Evolutionary conservation across 2,888 invertebrate species (phyloP).

Genomic region (Phragmatobia fuliginosa): DNA sequence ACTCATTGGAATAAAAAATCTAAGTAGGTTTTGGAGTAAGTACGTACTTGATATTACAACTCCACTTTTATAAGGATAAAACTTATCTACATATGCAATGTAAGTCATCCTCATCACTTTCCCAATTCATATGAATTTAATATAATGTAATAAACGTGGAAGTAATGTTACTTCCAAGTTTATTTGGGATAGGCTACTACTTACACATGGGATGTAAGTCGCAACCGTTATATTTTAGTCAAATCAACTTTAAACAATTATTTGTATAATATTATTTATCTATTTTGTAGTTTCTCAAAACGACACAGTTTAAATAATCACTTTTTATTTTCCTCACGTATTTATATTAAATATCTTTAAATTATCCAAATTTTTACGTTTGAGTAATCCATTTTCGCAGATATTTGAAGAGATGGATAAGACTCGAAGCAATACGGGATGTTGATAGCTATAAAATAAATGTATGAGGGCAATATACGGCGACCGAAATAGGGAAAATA

Average conservation of each 20-base stretch:
- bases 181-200: no score
- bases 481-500: neutral
- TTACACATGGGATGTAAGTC: no score
- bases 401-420: conserved; percentile 25
- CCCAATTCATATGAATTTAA: no score
- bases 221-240: neutral
- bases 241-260: neutral
- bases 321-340: neutral
- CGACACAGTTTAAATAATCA: conserved; percentile 34
- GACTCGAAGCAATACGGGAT: conserved; percentile 16
- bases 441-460: conserved; percentile 8
- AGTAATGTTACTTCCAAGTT: no score
- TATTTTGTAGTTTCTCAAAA: conserved; percentile 5
- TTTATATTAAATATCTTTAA: no score
- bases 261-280: neutral
- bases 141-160: no score
- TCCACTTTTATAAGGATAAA: no score
- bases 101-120: no score
- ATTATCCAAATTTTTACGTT: conserved; percentile 9
- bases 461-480: neutral
- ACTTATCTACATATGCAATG: no score
- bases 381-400: conserved; percentile 27
- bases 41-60: no score
- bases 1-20: neutral
- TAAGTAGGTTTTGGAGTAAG: neutral